Conservation (phyloP, 2,113 vertebrate species). For the Eublepharis macularius region DNA sequence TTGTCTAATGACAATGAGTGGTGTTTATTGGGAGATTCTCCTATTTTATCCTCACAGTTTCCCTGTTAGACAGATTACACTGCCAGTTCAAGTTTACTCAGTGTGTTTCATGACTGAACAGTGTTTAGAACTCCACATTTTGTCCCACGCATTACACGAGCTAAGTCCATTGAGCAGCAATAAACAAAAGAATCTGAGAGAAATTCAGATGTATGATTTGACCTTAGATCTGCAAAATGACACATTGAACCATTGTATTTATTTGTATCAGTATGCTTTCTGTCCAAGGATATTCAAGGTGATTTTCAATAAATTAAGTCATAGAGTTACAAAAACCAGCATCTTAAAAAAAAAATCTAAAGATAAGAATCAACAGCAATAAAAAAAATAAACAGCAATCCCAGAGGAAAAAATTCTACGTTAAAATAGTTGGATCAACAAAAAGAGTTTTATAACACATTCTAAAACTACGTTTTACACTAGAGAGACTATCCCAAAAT, state of each 20-base stretch:
- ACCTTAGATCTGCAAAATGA: neutral
- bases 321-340: neutral
- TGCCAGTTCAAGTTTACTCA: neutral
- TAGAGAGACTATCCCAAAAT: neutral
- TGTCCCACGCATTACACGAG: neutral
- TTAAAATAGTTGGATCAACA: neutral
- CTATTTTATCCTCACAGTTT: neutral
- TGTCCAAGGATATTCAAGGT: neutral
- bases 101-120: neutral
- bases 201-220: neutral
- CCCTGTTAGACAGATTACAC: no score
- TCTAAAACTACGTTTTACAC: neutral
- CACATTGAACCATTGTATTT: neutral
- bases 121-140: neutral
- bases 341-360: neutral
- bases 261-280: neutral
- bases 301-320: neutral
- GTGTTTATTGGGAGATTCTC: neutral
- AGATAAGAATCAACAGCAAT: neutral
- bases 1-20: no score
- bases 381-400: neutral
- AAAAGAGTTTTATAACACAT: neutral
- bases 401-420: neutral
- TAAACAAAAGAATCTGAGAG: neutral
- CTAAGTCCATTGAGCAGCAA: neutral